Evolutionary conservation across 2,888 invertebrate species (phyloP).

Genomic region (Drosophila subsilvestris): DNA sequence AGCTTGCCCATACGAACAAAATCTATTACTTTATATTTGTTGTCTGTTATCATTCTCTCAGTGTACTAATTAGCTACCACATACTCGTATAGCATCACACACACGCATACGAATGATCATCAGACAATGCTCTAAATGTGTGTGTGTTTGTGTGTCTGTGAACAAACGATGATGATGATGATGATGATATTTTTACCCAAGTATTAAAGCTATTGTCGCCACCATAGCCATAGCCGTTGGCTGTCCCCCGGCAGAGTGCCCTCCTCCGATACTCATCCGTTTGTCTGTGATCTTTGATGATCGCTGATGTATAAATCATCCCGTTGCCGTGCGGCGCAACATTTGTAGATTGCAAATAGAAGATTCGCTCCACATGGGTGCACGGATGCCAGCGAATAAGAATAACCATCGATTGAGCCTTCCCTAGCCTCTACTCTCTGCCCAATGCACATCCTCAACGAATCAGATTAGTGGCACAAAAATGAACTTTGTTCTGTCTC

Average conservation of each 20-base stretch:
- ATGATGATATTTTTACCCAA: conserved; percentile 7
- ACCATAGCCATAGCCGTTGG: conserved; percentile 1
- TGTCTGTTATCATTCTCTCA: conserved; percentile 9
- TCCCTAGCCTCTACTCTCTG: no score
- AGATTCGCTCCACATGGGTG: conserved; percentile 35
- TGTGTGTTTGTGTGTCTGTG: conserved; percentile 3
- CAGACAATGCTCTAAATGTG: conserved; percentile 20
- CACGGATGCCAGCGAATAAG: conserved; percentile 12
- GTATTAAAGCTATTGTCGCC: conserved; percentile 36
- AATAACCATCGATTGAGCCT: neutral
- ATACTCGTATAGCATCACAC: neutral
- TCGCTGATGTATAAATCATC: conserved; percentile 63
- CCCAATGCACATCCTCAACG: neutral
- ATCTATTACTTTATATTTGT: neutral
- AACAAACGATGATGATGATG: neutral
- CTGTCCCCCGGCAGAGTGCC: conserved; percentile 7
- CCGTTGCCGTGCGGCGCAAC: conserved; percentile 29
- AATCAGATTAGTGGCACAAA: conserved; percentile 1
- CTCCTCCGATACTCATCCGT: conserved; percentile 4
- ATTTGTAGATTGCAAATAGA: conserved; percentile 27
- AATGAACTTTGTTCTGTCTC: conserved; percentile 55
- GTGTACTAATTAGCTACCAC: conserved; percentile 40
- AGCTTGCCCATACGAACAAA: neutral
- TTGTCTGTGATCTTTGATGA: conserved; percentile 46
- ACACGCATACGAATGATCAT: conserved; percentile 26